phyloP scores from a whole-genome alignment of 1,140 invertebrate species.

The Oreohelix idahoensis region DNA sequence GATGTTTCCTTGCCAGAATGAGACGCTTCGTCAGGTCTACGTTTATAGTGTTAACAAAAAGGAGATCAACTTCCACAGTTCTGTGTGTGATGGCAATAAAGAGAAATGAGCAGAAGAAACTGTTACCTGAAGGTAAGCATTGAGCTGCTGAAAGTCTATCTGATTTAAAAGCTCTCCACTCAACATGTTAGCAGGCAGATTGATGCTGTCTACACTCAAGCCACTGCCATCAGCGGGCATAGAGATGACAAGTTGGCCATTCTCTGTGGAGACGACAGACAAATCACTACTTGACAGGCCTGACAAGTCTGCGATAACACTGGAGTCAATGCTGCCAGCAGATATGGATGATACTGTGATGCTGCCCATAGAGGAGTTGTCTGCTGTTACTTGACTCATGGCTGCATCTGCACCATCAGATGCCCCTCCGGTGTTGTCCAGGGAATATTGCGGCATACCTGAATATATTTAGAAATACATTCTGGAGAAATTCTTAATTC shows the following conservation, averaged over 20 bases:
- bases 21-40: too few relatives aligned
- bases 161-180: slow-evolving; percentile 38
- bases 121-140: slow-evolving; percentile 38
- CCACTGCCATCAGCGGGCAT: slow-evolving; percentile 34
- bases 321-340: slow-evolving; percentile 34
- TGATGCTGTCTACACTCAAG: slow-evolving; percentile 39
- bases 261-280: slow-evolving; percentile 34
- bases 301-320: slow-evolving; percentile 35
- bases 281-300: slow-evolving; percentile 37
- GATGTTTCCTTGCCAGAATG: too few relatives aligned
- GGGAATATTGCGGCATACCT: slow-evolving; percentile 7
- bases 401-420: slow-evolving; percentile 15
- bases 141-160: slow-evolving; percentile 38
- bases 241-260: slow-evolving; percentile 41
- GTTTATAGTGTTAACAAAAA: too few relatives aligned
- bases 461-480: too few relatives aligned
- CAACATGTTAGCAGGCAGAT: slow-evolving; percentile 38
- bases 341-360: slow-evolving; percentile 31
- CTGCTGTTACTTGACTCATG: slow-evolving; percentile 11
- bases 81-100: too few relatives aligned
- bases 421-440: slow-evolving; percentile 16
- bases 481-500: too few relatives aligned
- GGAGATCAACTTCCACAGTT: too few relatives aligned
- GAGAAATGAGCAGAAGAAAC: too few relatives aligned
- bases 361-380: slow-evolving; percentile 37